These are phyloP conservation scores for Microctenopoma lineatum DNA, from an alignment of 2,797 vertebrate genomes.

Conservation along the genomic window DNA sequence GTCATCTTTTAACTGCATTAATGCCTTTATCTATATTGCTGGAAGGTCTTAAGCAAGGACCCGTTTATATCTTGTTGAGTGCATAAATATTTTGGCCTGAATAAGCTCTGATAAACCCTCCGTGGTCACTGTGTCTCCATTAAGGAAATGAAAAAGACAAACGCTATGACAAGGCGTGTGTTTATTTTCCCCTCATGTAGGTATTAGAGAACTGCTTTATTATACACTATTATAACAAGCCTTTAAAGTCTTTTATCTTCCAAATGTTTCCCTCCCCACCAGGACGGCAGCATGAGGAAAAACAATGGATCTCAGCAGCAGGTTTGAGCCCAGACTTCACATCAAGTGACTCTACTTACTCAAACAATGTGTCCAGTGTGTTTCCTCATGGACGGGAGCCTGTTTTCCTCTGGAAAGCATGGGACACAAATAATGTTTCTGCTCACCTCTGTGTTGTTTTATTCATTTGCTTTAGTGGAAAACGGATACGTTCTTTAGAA, in stretches of 20 bases:
- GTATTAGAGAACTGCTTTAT: constrained; percentile 51
- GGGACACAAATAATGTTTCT: not conserved
- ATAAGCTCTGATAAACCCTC: constrained; percentile 62
- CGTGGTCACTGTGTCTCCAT: constrained; percentile 68
- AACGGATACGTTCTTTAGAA: no score
- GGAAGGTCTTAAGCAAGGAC: constrained; percentile 31
- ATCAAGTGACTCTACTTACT: constrained; percentile 80
- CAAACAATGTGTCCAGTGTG: constrained; percentile 73
- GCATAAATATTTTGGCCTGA: constrained; percentile 60
- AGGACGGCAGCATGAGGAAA: constrained; percentile 56
- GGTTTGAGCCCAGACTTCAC: constrained; percentile 54
- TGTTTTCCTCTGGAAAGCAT: constrained; percentile 27
- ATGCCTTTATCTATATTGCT: constrained; percentile 34
- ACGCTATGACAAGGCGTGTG: constrained; percentile 52
- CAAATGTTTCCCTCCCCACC: constrained; percentile 4
- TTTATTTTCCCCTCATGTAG: constrained; percentile 69
- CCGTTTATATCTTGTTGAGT: constrained; percentile 60
- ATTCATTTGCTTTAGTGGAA: no score
- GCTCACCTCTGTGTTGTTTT: no score
- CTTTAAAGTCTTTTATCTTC: constrained; percentile 45
- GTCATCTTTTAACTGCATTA: constrained; percentile 42
- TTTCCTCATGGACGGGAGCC: constrained; percentile 48
- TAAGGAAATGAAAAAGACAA: constrained; percentile 74
- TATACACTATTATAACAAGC: constrained; percentile 45
- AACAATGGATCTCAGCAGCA: constrained; percentile 60